phyloP scores from a whole-genome alignment of 2,888 invertebrate genomes.

The Malthinus seriepunctatus region DNA sequence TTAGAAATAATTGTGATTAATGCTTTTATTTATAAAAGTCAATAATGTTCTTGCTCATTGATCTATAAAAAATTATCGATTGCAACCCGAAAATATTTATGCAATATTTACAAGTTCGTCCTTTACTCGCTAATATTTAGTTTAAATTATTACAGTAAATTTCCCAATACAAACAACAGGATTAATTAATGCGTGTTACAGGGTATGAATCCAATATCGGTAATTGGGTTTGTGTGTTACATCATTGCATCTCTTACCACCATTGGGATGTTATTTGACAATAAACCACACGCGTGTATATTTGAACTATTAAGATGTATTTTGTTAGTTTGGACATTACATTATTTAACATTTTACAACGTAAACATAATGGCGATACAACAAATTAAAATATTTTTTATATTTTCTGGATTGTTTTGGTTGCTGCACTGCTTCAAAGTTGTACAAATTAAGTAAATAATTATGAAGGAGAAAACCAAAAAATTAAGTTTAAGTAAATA shows the following conservation, averaged over 20 bases:
- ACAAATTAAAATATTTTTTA: slow-evolving; percentile 61
- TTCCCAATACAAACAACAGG: slow-evolving; percentile 23
- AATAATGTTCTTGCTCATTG: too few species aligned
- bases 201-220: slow-evolving; percentile 65
- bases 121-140: too few species aligned
- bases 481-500: too few species aligned
- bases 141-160: not conserved
- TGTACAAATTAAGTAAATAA: too few species aligned
- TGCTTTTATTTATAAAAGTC: too few species aligned
- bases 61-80: too few species aligned
- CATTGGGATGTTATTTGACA: slow-evolving; percentile 74
- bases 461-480: too few species aligned
- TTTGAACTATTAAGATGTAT: slow-evolving; percentile 70
- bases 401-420: slow-evolving; percentile 66
- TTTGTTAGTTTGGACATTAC: slow-evolving; percentile 58
- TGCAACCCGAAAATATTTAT: too few species aligned
- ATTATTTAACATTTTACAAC: slow-evolving; percentile 52
- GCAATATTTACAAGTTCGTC: too few species aligned
- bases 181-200: slow-evolving; percentile 51
- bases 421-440: slow-evolving; percentile 37
- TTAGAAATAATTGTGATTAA: too few species aligned
- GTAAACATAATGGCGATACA: slow-evolving; percentile 54
- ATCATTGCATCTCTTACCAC: slow-evolving; percentile 69
- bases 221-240: slow-evolving; percentile 63
- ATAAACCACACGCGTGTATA: slow-evolving; percentile 62